A percentile compares a stretch with the other conserved stretches of the same genome.
phyloP scores from a whole-genome alignment of 92 coral and sea anemone genomes.

The Epizoanthus illoricatus region DNA sequence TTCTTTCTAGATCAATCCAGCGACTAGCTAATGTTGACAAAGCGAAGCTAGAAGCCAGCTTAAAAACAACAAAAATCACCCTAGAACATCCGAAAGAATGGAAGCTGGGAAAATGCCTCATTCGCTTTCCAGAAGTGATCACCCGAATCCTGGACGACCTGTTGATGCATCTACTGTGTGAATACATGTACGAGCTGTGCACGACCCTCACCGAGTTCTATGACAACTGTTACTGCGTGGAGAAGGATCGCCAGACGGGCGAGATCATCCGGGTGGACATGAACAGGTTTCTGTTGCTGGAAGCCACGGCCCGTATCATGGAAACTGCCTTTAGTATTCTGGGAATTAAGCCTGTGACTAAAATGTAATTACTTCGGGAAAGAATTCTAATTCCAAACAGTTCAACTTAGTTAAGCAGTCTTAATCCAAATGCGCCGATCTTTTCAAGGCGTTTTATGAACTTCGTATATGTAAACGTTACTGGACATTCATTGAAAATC shows the following conservation, averaged over 20 bases:
- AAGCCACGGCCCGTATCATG: slow-evolving; percentile 97
- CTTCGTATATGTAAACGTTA: background rate
- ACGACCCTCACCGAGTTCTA: slow-evolving; percentile 97
- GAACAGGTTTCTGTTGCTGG: slow-evolving; percentile 81
- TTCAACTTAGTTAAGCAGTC: too few species aligned
- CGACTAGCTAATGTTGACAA: slow-evolving; percentile 87
- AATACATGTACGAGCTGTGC: slow-evolving; percentile 93
- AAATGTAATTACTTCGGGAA: slow-evolving; percentile 57
- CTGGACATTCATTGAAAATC: too few species aligned
- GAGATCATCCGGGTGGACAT: slow-evolving; percentile 76
- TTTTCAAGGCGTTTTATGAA: too few species aligned
- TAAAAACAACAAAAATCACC: slow-evolving; percentile 65
- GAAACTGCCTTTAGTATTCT: slow-evolving; percentile 86
- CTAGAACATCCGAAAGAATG: slow-evolving; percentile 96
- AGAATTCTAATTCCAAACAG: too few species aligned
- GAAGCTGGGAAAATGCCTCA: slow-evolving; percentile 95
- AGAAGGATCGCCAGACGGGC: slow-evolving; percentile 92
- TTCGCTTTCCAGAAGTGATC: slow-evolving; percentile 92
- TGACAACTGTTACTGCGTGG: slow-evolving; percentile 97
- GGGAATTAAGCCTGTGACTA: slow-evolving; percentile 92
- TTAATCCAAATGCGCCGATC: too few species aligned
- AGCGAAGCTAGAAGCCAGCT: slow-evolving; percentile 67
- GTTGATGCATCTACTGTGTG: slow-evolving; percentile 87
- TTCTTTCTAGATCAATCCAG: slow-evolving; percentile 75
- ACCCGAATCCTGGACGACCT: slow-evolving; percentile 88